These are phyloP conservation scores for Perca fluviatilis DNA, from an alignment of 2,113 vertebrate genomes.

Conservation along the genomic window DNA sequence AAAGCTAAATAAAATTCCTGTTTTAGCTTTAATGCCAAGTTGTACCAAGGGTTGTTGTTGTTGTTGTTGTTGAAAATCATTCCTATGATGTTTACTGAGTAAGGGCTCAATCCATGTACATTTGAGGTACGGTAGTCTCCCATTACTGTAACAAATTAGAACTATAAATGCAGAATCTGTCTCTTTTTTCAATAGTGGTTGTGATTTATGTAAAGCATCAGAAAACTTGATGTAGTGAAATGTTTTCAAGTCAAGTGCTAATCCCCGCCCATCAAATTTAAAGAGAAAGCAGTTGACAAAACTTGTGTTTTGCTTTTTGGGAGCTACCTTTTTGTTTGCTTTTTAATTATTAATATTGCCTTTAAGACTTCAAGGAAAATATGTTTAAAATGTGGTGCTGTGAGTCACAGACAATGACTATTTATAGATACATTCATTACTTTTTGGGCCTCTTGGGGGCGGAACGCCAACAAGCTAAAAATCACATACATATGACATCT, in stretches of 20 bases:
- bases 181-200: not conserved
- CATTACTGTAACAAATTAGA: not conserved
- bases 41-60: not conserved
- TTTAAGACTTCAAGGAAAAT: not conserved
- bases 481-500: too few species aligned
- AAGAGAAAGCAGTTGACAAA: too few species aligned
- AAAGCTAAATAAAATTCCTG: slow-evolving; percentile 37
- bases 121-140: not conserved
- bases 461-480: too few species aligned
- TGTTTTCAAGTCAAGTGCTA: too few species aligned
- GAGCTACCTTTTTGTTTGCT: not conserved
- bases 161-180: not conserved
- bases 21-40: slow-evolving; percentile 13
- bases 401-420: too few species aligned
- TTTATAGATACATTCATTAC: too few species aligned
- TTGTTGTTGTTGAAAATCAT: not conserved
- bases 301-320: not conserved
- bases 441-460: too few species aligned
- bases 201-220: not conserved
- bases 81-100: not conserved
- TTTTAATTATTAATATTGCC: not conserved
- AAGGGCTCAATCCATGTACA: not conserved
- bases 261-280: too few species aligned
- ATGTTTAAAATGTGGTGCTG: too few species aligned
- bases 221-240: too few species aligned